phyloP scores from a whole-genome alignment of 1,140 invertebrate genomes.

The Stegodyphus mimosarum region DNA sequence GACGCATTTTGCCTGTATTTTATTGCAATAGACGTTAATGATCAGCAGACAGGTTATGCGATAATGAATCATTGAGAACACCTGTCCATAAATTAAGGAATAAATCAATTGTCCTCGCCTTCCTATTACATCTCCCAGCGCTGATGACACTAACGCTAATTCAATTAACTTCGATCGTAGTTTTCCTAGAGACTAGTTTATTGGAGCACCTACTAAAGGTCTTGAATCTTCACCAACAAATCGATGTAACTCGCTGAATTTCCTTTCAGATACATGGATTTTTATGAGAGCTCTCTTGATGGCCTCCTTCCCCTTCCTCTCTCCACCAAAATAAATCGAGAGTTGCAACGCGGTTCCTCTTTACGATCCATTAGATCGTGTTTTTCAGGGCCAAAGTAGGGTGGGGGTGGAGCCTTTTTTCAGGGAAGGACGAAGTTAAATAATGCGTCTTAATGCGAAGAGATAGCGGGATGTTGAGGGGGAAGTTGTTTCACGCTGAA shows the following conservation, averaged over 20 bases:
- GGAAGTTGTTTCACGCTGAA: no score
- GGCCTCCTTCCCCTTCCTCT: background rate
- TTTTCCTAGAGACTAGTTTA: background rate
- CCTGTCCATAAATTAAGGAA: background rate
- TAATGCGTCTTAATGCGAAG: slow-evolving; percentile 46
- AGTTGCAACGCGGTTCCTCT: slow-evolving; percentile 1
- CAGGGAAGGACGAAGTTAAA: slow-evolving; percentile 21
- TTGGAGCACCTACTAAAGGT: background rate
- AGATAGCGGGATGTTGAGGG: slow-evolving; percentile 2
- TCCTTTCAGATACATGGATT: slow-evolving; percentile 29
- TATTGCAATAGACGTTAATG: no score
- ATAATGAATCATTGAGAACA: background rate
- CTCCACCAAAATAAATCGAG: slow-evolving; percentile 1
- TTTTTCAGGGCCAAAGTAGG: slow-evolving; percentile 23
- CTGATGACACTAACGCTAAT: slow-evolving; percentile 8
- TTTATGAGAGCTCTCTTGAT: slow-evolving; percentile 43
- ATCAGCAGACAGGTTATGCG: no score
- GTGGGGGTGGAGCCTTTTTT: background rate
- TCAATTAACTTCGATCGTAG: slow-evolving; percentile 13
- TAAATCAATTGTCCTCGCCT: background rate
- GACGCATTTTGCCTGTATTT: no score
- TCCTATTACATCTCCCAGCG: slow-evolving; percentile 1
- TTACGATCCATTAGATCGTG: slow-evolving; percentile 47
- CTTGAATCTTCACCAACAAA: background rate
- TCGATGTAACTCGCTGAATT: slow-evolving; percentile 12